These are phyloP conservation scores for Formica aserva DNA, from an alignment of 2,888 invertebrate species.

Conservation along the genomic window DNA sequence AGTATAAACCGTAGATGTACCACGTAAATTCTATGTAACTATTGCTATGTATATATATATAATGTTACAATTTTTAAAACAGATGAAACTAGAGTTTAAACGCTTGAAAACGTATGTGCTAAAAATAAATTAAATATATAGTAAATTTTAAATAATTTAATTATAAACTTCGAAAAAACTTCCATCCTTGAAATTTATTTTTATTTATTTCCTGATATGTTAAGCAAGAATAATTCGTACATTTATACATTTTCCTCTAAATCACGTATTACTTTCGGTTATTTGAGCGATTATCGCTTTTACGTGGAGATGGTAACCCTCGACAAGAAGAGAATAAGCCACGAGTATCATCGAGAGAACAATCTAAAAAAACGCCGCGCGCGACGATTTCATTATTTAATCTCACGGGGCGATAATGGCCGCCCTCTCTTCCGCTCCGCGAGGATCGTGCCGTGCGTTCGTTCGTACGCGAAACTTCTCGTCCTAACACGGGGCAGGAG, in stretches of 20 bases:
- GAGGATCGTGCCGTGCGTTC: conserved; percentile 36
- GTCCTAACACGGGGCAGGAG: conserved; percentile 37
- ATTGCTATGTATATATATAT: background rate
- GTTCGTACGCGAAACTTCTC: conserved; percentile 53
- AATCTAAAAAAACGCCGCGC: background rate
- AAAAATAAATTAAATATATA: background rate
- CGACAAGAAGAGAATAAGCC: background rate
- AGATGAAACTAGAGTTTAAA: background rate
- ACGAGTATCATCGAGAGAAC: background rate
- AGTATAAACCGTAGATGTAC: background rate
- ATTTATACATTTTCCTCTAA: background rate
- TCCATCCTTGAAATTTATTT: background rate
- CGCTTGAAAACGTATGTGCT: background rate
- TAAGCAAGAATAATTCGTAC: background rate
- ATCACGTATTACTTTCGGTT: background rate
- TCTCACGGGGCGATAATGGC: conserved; percentile 65
- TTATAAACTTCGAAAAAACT: background rate
- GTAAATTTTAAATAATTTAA: background rate
- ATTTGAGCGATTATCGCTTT: background rate
- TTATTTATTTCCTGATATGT: background rate
- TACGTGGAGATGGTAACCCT: background rate
- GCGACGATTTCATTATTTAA: conserved; percentile 55
- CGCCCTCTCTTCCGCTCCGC: conserved; percentile 27
- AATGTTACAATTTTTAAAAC: conserved; percentile 6
- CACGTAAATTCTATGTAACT: background rate